Conservation (phyloP, 1,140 invertebrate genomes). For the Bombus terrestris region DNA sequence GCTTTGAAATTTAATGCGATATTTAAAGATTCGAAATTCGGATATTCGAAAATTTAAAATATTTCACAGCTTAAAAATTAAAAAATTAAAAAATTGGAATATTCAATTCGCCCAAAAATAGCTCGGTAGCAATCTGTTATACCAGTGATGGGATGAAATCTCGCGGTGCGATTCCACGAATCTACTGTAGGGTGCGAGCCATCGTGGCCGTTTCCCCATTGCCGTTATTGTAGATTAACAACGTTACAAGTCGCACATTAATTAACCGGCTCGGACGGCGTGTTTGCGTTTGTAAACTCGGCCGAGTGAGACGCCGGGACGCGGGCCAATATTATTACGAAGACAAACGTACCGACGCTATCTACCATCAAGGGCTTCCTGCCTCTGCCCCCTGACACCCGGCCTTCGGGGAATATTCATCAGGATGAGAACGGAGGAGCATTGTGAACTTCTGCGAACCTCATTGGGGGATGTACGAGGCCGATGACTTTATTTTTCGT, state of each 20-base stretch:
- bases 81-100: too few relatives aligned
- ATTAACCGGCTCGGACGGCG: conserved; percentile 70
- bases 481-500: conserved; percentile 49
- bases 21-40: too few relatives aligned
- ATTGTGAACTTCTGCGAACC: conserved; percentile 50
- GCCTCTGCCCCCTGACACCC: conserved; percentile 43
- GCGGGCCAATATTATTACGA: conserved; percentile 75
- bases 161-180: too few relatives aligned
- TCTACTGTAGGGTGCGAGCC: too few relatives aligned
- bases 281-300: conserved; percentile 72
- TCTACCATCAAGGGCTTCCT: conserved; percentile 72
- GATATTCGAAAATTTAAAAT: not conserved
- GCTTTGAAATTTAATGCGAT: too few relatives aligned
- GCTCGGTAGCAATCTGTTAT: too few relatives aligned
- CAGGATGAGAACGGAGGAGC: conserved; percentile 66
- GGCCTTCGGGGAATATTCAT: conserved; percentile 71
- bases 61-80: fast-evolving
- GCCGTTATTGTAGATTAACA: conserved; percentile 67
- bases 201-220: conserved; percentile 31
- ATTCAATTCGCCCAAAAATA: too few relatives aligned
- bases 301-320: conserved; percentile 61
- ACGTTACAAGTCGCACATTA: conserved; percentile 76
- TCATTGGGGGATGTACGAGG: conserved; percentile 11
- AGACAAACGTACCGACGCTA: conserved; percentile 75
- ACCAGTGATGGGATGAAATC: too few relatives aligned